Conservation (phyloP, 2,797 vertebrate genomes). For the Cossypha caffra region DNA sequence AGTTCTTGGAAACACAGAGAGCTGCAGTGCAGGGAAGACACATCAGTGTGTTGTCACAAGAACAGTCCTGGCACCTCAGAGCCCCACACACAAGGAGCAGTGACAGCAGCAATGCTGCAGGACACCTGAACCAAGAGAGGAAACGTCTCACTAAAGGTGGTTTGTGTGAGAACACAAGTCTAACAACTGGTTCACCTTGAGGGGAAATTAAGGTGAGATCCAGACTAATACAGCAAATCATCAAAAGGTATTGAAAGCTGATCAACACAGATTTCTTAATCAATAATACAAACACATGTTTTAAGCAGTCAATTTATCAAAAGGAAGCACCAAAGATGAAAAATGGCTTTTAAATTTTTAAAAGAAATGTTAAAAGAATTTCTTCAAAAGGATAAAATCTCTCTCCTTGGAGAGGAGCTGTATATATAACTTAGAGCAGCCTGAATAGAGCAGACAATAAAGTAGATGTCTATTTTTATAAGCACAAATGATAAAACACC, state of each 20-base stretch:
- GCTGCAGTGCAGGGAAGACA: neutral
- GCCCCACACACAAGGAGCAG: neutral
- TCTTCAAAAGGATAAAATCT: neutral
- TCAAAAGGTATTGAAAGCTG: neutral
- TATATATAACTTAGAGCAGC: neutral
- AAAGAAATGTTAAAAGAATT: neutral
- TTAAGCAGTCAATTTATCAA: neutral
- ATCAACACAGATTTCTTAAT: neutral
- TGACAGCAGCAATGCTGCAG: neutral
- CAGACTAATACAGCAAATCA: neutral
- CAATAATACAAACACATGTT: accelerated
- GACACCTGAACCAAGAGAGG: neutral
- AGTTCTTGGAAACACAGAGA: neutral
- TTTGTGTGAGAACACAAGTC: too few species aligned
- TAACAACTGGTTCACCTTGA: neutral
- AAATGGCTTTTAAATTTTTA: neutral
- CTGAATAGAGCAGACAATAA: neutral
- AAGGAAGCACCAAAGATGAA: neutral
- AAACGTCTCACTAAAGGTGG: too few species aligned
- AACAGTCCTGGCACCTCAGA: neutral
- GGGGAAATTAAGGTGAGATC: neutral
- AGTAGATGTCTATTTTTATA: constrained; percentile 1
- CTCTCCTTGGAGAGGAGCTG: neutral
- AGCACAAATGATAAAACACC: neutral
- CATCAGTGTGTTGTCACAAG: neutral